Evolutionary conservation across 2,113 vertebrate genomes (phyloP).

Genomic region (Nasalis larvatus): DNA sequence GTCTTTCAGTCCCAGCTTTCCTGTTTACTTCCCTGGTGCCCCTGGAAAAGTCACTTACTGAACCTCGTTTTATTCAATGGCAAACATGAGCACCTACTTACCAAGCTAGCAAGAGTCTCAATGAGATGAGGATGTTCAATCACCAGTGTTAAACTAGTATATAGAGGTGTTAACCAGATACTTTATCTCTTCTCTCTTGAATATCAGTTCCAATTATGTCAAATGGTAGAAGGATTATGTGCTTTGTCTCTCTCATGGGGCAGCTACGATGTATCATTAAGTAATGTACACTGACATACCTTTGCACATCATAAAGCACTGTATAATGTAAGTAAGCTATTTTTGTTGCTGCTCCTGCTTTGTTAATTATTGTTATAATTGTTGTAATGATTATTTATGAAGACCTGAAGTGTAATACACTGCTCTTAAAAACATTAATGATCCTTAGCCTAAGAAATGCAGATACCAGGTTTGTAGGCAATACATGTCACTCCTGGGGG

Average conservation of each 20-base stretch:
- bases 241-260: neutral
- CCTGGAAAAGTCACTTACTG: neutral
- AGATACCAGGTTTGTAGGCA: neutral
- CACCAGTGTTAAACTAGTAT: neutral
- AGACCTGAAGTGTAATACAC: neutral
- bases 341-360: neutral
- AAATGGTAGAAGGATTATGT: neutral
- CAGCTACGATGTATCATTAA: neutral
- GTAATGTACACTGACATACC: neutral
- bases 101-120: neutral
- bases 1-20: neutral
- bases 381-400: slow-evolving; percentile 13
- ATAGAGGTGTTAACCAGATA: neutral
- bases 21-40: neutral
- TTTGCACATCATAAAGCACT: neutral
- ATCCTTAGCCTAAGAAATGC: slow-evolving; percentile 19
- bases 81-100: neutral
- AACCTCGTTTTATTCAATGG: neutral
- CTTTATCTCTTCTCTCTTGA: neutral
- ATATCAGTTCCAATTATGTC: neutral
- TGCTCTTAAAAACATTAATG: neutral
- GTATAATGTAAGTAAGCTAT: neutral
- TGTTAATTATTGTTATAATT: slow-evolving; percentile 16
- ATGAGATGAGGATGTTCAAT: neutral
- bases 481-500: neutral